These are phyloP conservation scores for Enteromius fasciolatus DNA, from an alignment of 2,797 vertebrate species.

Conservation along the genomic window DNA sequence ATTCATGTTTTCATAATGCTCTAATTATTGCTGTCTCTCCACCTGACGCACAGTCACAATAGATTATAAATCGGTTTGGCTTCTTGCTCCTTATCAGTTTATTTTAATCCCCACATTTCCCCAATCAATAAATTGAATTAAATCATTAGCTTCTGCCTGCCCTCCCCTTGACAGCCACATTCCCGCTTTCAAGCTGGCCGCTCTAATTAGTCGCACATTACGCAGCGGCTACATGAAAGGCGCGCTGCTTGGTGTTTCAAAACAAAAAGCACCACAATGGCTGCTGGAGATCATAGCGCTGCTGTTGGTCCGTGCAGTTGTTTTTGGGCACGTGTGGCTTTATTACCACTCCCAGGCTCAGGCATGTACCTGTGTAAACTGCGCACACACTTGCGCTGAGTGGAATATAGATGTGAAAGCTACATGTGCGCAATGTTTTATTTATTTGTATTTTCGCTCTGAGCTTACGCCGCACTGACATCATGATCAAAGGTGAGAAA, in stretches of 20 bases:
- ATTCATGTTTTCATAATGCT: constrained; percentile 65
- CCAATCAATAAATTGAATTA: constrained; percentile 73
- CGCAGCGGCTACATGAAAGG: constrained; percentile 64
- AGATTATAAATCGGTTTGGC: constrained; percentile 63
- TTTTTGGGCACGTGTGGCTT: constrained; percentile 2
- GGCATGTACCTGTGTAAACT: constrained; percentile 35
- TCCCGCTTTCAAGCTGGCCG: constrained; percentile 66
- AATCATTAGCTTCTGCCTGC: constrained; percentile 71
- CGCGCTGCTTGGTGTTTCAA: constrained; percentile 50
- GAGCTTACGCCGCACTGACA: constrained; percentile 44
- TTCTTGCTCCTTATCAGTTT: constrained; percentile 54
- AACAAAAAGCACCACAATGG: constrained; percentile 32
- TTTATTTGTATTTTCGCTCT: constrained; percentile 57
- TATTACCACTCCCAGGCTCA: constrained; percentile 4
- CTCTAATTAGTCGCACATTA: constrained; percentile 71
- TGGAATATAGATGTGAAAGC: constrained; percentile 51
- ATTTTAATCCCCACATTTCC: constrained; percentile 66
- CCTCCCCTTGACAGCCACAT: constrained; percentile 69
- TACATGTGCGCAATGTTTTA: constrained; percentile 55
- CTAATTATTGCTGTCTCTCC: constrained; percentile 64
- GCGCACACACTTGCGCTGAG: not conserved
- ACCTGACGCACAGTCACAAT: constrained; percentile 61
- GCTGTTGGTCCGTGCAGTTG: not conserved
- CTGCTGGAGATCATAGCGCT: constrained; percentile 33
- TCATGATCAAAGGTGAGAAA: constrained; percentile 58